Conservation (phyloP, 2,113 vertebrate species). For the Pygoscelis antarcticus region DNA sequence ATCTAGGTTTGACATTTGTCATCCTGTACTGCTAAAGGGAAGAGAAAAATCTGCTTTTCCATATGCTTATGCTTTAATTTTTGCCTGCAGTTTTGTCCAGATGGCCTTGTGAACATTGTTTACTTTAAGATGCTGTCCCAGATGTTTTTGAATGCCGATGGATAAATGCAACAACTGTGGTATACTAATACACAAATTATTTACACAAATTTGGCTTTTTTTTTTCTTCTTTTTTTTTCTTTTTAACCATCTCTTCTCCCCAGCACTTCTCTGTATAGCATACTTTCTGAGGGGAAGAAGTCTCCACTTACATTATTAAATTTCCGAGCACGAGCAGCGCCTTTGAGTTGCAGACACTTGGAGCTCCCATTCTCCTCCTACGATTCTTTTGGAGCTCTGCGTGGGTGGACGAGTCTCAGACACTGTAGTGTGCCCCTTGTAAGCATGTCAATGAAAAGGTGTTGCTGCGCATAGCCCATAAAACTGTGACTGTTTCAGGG, state of each 20-base stretch:
- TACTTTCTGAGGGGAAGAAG: background rate
- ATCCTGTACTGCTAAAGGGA: conserved; percentile 91
- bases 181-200: conserved; percentile 73
- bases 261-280: background rate
- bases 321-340: background rate
- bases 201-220: conserved; percentile 59
- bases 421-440: background rate
- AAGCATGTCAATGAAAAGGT: background rate
- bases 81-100: conserved; percentile 89
- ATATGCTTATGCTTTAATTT: conserved; percentile 95
- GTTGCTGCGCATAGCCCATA: background rate
- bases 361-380: background rate
- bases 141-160: conserved; percentile 85
- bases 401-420: background rate
- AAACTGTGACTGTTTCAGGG: background rate
- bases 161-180: conserved; percentile 75
- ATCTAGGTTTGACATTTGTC: conserved; percentile 91
- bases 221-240: background rate
- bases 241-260: conserved; percentile 59
- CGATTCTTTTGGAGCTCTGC: background rate
- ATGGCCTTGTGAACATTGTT: conserved; percentile 98
- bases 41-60: conserved; percentile 99
- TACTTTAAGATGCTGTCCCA: conserved; percentile 93
- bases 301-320: background rate
- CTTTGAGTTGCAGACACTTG: background rate